These are phyloP conservation scores for Drosophila greeni DNA, from an alignment of 2,888 invertebrate genomes.

Conservation along the genomic window DNA sequence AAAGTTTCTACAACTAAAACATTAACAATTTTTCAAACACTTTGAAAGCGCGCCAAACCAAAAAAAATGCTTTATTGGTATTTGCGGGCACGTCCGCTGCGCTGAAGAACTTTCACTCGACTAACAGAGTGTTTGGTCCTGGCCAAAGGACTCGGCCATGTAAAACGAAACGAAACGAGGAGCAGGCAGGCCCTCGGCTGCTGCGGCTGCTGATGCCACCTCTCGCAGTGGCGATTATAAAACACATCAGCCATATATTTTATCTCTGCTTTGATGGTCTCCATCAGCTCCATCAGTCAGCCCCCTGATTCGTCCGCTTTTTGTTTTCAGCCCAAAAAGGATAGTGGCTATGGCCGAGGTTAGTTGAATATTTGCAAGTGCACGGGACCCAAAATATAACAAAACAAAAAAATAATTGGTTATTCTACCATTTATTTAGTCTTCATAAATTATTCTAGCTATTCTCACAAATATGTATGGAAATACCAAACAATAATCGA, in stretches of 20 bases:
- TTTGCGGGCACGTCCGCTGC: slow-evolving; percentile 45
- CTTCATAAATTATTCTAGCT: background rate
- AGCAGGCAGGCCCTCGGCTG: slow-evolving; percentile 24
- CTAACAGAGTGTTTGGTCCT: slow-evolving; percentile 45
- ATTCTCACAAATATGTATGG: background rate
- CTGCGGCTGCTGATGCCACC: slow-evolving; percentile 11
- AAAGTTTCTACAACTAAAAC: slow-evolving; percentile 1
- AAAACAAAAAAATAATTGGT: too few relatives aligned
- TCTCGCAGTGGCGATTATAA: slow-evolving; percentile 52
- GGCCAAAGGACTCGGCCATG: slow-evolving; percentile 27
- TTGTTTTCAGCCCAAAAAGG: slow-evolving; percentile 1
- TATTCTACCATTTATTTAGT: background rate
- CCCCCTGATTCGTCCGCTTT: slow-evolving; percentile 2
- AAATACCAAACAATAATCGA: background rate
- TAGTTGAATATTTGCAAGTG: slow-evolving; percentile 9
- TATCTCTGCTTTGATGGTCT: slow-evolving; percentile 28
- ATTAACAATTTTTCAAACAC: slow-evolving; percentile 6
- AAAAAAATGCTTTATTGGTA: background rate
- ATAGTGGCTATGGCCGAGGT: slow-evolving; percentile 11
- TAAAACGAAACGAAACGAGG: slow-evolving; percentile 39
- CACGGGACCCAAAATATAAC: slow-evolving; percentile 4
- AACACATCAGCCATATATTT: slow-evolving; percentile 36
- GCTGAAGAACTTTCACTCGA: slow-evolving; percentile 50
- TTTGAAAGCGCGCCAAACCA: slow-evolving; percentile 40
- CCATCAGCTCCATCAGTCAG: slow-evolving; percentile 14